These are phyloP conservation scores for Rhabdophis nuchalis DNA, from an alignment of 2,797 vertebrate genomes.

Conservation along the genomic window DNA sequence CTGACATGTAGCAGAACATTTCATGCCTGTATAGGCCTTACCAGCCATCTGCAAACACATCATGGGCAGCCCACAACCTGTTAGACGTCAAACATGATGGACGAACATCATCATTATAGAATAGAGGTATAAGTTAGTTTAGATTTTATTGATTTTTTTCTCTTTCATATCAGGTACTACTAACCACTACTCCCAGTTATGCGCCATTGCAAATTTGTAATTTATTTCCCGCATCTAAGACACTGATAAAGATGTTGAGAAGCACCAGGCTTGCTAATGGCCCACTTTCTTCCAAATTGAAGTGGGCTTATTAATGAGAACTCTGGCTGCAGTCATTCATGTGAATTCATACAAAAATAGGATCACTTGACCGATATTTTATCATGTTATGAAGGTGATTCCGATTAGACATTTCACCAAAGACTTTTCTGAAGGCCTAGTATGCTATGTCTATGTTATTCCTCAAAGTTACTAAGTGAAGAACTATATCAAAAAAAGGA, in stretches of 20 bases:
- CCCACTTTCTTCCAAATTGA: not conserved
- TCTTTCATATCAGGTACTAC: not conserved
- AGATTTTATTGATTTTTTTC: not conserved
- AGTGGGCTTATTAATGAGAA: not conserved
- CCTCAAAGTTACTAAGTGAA: not conserved
- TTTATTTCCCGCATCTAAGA: not conserved
- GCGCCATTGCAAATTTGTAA: not conserved
- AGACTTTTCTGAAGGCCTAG: not conserved
- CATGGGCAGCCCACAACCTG: too few species aligned
- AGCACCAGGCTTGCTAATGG: not conserved
- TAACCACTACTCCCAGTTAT: not conserved
- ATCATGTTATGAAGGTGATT: not conserved
- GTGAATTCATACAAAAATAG: not conserved
- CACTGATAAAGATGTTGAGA: not conserved
- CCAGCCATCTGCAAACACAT: too few species aligned
- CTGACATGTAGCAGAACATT: too few species aligned
- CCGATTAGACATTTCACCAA: not conserved
- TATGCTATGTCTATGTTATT: not conserved
- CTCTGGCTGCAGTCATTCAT: not conserved
- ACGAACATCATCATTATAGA: too few species aligned
- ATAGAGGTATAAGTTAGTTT: too few species aligned
- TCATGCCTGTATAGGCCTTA: too few species aligned
- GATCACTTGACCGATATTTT: not conserved
- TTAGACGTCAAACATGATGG: too few species aligned
- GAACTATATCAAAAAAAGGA: not conserved